These are phyloP conservation scores for Disparrhopalites patrizii DNA, from an alignment of 2,888 invertebrate genomes.

Conservation along the genomic window DNA sequence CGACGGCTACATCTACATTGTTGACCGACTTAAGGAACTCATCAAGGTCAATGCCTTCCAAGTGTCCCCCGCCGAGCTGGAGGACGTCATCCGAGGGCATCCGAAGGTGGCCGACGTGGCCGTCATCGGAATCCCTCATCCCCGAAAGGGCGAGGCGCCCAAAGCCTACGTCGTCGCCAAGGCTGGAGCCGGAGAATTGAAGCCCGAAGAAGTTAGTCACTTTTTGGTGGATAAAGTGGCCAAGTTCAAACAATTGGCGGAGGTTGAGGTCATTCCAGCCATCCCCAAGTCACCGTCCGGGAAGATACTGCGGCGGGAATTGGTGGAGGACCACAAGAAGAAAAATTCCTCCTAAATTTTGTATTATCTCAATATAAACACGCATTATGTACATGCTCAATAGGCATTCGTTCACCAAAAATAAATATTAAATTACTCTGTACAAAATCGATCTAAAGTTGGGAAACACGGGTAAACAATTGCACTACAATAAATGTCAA, in stretches of 20 bases:
- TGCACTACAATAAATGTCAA: no score
- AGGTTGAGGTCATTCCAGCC: constrained; percentile 63
- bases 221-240: constrained; percentile 67
- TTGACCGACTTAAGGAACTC: constrained; percentile 74
- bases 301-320: constrained; percentile 55
- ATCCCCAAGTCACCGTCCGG: constrained; percentile 73
- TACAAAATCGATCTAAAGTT: no score
- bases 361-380: no score
- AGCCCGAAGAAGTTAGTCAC: constrained; percentile 58
- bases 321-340: no score
- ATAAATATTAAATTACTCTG: no score
- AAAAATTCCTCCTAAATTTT: no score
- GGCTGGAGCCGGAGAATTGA: constrained; percentile 50
- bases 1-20: constrained; percentile 67
- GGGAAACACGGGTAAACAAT: no score
- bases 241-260: constrained; percentile 71
- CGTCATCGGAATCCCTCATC: constrained; percentile 73
- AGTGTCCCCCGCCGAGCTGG: constrained; percentile 77
- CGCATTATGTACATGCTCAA: no score
- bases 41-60: constrained; percentile 76
- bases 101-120: constrained; percentile 74
- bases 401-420: no score
- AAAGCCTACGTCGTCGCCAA: constrained; percentile 64
- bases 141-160: constrained; percentile 67
- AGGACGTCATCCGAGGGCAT: constrained; percentile 67